Conservation (phyloP, 2,113 vertebrate species). For the Cathartes aura region DNA sequence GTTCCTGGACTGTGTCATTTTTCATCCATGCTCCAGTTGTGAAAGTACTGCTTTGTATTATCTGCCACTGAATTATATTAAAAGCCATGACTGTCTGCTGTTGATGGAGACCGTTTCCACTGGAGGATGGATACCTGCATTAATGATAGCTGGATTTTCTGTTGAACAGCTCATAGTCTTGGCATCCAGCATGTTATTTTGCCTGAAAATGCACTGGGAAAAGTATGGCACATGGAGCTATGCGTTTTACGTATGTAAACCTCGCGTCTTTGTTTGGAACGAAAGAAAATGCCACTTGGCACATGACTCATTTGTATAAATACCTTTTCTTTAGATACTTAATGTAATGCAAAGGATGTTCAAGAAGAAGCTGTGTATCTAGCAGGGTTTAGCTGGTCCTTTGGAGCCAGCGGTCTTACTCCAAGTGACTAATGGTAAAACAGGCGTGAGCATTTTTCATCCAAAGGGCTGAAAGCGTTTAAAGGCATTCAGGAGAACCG, state of each 20-base stretch:
- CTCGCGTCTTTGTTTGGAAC: fast-evolving
- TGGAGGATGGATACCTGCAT: background rate
- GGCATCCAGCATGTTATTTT: background rate
- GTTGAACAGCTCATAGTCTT: background rate
- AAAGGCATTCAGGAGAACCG: background rate
- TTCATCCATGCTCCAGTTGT: background rate
- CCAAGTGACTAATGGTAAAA: background rate
- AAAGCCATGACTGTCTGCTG: background rate
- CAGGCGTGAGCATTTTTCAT: background rate
- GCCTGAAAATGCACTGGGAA: background rate
- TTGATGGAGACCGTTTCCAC: background rate
- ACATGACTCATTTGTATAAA: background rate
- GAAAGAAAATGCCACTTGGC: background rate
- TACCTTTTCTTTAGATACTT: background rate
- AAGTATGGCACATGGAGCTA: background rate
- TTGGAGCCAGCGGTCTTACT: background rate
- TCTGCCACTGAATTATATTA: background rate
- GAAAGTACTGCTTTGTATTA: conserved; percentile 15
- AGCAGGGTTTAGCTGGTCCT: background rate
- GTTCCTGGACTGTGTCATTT: conserved; percentile 5
- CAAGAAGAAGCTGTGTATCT: background rate
- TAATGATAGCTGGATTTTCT: background rate
- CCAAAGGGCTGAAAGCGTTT: background rate
- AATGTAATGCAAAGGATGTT: background rate
- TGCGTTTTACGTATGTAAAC: background rate